Conservation (phyloP, 2,113 vertebrate genomes). For the Atrichornis clamosus region DNA sequence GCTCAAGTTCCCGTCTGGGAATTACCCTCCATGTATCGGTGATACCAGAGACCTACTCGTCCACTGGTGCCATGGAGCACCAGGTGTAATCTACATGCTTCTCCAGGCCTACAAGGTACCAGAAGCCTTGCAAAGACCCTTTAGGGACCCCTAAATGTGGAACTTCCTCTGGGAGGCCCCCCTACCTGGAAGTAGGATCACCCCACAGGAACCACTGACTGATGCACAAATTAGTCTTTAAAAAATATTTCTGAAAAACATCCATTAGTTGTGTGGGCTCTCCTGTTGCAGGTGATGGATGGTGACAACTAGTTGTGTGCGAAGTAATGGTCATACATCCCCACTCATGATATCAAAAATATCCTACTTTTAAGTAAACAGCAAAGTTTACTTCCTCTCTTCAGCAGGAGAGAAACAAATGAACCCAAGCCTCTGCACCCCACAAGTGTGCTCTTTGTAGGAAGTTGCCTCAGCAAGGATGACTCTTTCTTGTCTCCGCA, state of each 20-base stretch:
- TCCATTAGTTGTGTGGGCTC: not conserved
- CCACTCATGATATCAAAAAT: not conserved
- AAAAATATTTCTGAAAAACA: not conserved
- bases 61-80: conserved; percentile 96
- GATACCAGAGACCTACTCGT: conserved; percentile 90
- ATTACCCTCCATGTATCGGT: conserved; percentile 88
- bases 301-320: not conserved
- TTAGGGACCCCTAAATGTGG: not conserved
- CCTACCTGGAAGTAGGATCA: not conserved
- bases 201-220: not conserved
- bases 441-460: not conserved
- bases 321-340: not conserved
- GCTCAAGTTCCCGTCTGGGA: conserved; percentile 87
- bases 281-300: not conserved
- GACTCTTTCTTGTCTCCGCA: conserved; percentile 25
- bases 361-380: not conserved
- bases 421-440: not conserved
- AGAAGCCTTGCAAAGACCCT: not conserved
- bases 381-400: not conserved
- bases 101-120: conserved; percentile 90
- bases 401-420: not conserved
- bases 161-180: not conserved
- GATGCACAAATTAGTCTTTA: not conserved
- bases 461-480: not conserved
- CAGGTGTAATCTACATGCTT: conserved; percentile 94